Percentiles rank a stretch among this genome's conserved stretches.
These are phyloP conservation scores for Bursaphelenchus mucronatus DNA, from an alignment of 1,140 invertebrate species.

Conservation along the genomic window DNA sequence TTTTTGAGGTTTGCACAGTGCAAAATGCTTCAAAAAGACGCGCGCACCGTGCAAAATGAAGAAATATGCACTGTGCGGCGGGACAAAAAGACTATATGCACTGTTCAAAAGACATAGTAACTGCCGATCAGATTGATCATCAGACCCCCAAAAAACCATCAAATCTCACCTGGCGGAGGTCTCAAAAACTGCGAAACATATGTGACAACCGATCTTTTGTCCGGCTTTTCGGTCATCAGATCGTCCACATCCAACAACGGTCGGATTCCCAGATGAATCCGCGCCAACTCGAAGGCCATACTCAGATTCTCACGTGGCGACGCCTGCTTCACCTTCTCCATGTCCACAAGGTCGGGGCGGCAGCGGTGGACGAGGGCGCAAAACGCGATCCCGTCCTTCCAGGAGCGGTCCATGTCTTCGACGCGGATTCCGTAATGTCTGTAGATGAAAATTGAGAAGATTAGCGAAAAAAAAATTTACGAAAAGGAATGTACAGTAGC, in stretches of 20 bases:
- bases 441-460: slow-evolving; percentile 38
- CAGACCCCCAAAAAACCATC: no score
- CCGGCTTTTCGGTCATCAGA: slow-evolving; percentile 90
- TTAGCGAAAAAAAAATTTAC: slow-evolving; percentile 13
- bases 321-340: slow-evolving; percentile 71
- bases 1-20: no score
- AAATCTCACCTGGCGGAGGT: slow-evolving; percentile 20
- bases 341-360: slow-evolving; percentile 82
- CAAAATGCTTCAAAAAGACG: no score
- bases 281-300: slow-evolving; percentile 87
- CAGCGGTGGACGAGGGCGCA: slow-evolving; percentile 91
- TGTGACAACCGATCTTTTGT: slow-evolving; percentile 98
- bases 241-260: slow-evolving; percentile 76
- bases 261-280: slow-evolving; percentile 82
- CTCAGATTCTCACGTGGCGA: slow-evolving; percentile 78
- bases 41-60: no score
- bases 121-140: no score
- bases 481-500: no score
- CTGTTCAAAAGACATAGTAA: no score
- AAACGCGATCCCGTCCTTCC: slow-evolving; percentile 94
- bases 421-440: slow-evolving; percentile 82
- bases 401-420: slow-evolving; percentile 88
- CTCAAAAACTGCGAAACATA: slow-evolving; percentile 94
- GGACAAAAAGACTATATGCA: no score
- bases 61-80: no score